A percentile compares a stretch with the other conserved stretches of the same genome.
These are phyloP conservation scores for Cryptomyrus ogoouensis DNA, from an alignment of 2,113 vertebrate species.

Conservation along the genomic window DNA sequence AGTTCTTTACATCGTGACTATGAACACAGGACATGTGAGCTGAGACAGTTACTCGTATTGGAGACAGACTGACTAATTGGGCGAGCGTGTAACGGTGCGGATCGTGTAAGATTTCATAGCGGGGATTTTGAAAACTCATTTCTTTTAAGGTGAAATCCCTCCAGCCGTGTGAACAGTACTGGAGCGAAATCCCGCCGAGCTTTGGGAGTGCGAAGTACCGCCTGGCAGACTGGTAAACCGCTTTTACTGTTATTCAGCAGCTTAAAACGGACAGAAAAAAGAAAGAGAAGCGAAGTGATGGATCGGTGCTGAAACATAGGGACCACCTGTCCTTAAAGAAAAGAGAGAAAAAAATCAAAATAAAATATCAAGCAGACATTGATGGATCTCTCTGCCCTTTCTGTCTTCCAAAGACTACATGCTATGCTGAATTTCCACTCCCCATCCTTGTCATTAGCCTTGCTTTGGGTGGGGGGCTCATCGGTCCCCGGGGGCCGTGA, in stretches of 20 bases:
- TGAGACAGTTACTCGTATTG: background rate
- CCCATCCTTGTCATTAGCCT: slow-evolving; percentile 14
- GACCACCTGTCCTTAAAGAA: background rate
- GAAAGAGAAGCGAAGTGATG: background rate
- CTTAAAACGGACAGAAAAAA: slow-evolving; percentile 31
- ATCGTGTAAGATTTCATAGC: slow-evolving; percentile 27
- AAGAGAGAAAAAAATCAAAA: background rate
- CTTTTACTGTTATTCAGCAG: slow-evolving; percentile 40
- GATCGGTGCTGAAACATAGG: background rate
- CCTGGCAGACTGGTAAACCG: slow-evolving; percentile 27
- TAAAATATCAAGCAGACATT: background rate
- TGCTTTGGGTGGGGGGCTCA: slow-evolving; percentile 43
- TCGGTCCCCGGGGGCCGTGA: background rate
- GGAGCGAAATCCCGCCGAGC: slow-evolving; percentile 56
- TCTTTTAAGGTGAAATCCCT: slow-evolving; percentile 61
- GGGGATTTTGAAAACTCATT: slow-evolving; percentile 56
- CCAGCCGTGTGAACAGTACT: slow-evolving; percentile 52
- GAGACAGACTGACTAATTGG: slow-evolving; percentile 18
- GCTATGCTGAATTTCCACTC: background rate
- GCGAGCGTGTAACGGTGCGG: slow-evolving; percentile 29
- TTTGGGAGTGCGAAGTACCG: slow-evolving; percentile 49
- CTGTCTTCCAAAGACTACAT: background rate
- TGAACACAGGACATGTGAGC: background rate
- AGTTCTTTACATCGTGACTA: background rate
- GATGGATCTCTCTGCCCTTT: background rate